phyloP scores from a whole-genome alignment of 2,797 vertebrate genomes.

The Dicrostonyx torquatus region DNA sequence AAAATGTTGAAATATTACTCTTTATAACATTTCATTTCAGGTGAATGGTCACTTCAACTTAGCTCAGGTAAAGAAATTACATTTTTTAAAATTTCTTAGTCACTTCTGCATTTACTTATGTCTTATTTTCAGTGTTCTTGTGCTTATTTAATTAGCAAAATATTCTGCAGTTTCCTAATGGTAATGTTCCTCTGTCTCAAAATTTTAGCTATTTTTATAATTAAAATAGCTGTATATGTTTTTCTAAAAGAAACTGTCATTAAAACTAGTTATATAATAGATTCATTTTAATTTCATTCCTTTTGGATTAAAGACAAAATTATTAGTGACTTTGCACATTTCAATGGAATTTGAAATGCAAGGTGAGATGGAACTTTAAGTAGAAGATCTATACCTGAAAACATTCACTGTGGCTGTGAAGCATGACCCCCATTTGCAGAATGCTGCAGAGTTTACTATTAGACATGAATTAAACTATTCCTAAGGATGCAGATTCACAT shows the following conservation, averaged over 20 bases:
- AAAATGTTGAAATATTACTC: background rate
- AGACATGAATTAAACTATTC: background rate
- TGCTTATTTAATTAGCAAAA: background rate
- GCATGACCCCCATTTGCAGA: background rate
- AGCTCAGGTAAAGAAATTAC: background rate
- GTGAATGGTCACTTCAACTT: background rate
- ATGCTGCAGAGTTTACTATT: background rate
- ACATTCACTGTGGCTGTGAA: background rate
- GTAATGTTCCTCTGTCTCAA: background rate
- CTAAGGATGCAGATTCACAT: background rate
- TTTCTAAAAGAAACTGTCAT: background rate
- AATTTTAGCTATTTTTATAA: background rate
- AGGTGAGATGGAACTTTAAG: background rate
- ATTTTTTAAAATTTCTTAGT: background rate
- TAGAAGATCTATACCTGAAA: background rate
- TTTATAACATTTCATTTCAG: background rate
- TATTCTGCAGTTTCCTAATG: background rate
- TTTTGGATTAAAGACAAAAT: background rate
- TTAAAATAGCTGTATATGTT: background rate
- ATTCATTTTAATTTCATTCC: background rate
- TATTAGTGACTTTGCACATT: background rate
- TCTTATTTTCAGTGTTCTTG: background rate
- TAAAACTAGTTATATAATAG: background rate
- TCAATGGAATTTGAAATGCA: background rate
- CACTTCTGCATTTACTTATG: background rate